Base-by-base conservation (phyloP, 2,797 vertebrate species). In the Chloroceryle inda region DNA sequence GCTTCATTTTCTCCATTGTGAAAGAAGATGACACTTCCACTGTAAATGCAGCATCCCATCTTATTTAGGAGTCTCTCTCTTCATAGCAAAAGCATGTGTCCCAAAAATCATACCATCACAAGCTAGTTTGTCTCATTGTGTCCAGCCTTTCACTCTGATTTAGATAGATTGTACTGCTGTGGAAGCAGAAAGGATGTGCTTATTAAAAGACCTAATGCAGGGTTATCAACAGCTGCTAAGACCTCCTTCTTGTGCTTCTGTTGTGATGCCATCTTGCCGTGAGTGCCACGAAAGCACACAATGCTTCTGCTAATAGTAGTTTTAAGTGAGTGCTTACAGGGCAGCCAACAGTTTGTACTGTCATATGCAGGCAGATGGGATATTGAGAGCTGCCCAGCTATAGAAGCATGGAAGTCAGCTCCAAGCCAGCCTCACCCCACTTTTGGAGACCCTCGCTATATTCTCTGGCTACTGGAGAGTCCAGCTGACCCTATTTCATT, bases 21-120 rank as follows among this genome's bases (percentile, higher is more conserved):
- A 74, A 80, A 49, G 77, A 58, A 49, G 45, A 85, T 53, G 29
- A 53, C 15, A 1, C 62, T 75, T 80, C 16, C 53, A 86, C 24
- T 92, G 22, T 69, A 61, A 27, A 67, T 1, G 2, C 16, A 63
- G 73, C 66, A 58, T 11, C 11, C 11, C 4, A 1, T 0, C 0
- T 40, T 81, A 31, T 71, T 64, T 66, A 42, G 45, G 64, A 72
- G 33, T 86, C 15, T 69, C 19, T 71, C 24, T 74, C 38, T 79
- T 8, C 56, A 38, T 62, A 67, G 31, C 61, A 75, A 77, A 80
- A 80, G 15, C 11, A 0, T 27, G 10, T 50, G 73, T 77, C 61
- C 31, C 58, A 27, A 67, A 67, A 71, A 52, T 81, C 12, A 3
- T 27, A 29, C 55, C 26, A 5, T 88, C 55, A 17, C 63, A 45